Evolutionary conservation across 2,797 vertebrate species (phyloP).

Genomic region (Tangara arthus): DNA sequence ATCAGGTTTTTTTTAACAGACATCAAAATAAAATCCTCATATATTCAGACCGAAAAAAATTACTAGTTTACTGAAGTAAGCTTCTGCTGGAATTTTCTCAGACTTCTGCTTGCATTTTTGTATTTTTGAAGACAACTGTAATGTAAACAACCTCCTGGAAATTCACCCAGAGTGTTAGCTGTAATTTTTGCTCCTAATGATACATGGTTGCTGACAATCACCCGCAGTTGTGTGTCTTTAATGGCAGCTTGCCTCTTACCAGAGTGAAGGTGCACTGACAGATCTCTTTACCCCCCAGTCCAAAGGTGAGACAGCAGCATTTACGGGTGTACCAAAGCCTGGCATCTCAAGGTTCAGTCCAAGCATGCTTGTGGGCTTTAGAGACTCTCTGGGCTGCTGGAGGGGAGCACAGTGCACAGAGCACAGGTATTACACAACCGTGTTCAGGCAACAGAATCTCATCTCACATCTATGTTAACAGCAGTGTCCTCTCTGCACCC

Average conservation of each 20-base stretch:
- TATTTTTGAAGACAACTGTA: background rate
- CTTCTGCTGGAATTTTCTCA: background rate
- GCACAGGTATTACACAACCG: rapidly evolving
- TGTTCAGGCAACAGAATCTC: background rate
- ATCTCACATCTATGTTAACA: background rate
- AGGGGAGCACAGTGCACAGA: background rate
- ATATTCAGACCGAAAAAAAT: background rate
- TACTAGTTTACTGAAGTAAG: background rate
- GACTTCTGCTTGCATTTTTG: background rate
- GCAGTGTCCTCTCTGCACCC: background rate
- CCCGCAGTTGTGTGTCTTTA: background rate
- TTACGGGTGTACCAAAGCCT: background rate
- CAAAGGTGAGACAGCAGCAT: background rate
- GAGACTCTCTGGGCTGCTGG: background rate
- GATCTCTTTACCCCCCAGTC: background rate
- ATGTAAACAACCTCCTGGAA: conserved; percentile 6
- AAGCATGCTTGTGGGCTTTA: background rate
- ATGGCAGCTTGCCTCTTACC: background rate
- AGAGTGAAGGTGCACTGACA: background rate
- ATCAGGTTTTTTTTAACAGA: background rate
- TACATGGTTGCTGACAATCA: background rate
- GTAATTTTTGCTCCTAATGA: background rate
- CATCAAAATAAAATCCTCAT: background rate
- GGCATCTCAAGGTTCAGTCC: background rate
- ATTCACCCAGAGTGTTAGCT: background rate